phyloP scores from a whole-genome alignment of 2,113 vertebrate species.

The Zingel zingel region DNA sequence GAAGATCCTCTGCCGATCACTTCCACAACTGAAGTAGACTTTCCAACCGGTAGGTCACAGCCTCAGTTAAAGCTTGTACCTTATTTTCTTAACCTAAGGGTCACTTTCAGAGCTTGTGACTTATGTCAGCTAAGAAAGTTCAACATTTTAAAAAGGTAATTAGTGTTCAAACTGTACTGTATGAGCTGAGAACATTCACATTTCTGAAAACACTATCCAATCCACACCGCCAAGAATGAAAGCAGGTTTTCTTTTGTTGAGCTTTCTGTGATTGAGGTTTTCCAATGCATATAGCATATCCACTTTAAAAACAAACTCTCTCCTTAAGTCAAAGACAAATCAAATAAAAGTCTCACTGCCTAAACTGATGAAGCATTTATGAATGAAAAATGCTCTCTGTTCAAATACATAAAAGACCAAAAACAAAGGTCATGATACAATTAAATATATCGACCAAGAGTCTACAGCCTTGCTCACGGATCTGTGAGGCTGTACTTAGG shows the following conservation, averaged over 20 bases:
- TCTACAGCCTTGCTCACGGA: background rate
- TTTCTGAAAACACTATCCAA: background rate
- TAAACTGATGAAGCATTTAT: background rate
- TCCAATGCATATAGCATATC: background rate
- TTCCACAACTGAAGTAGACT: conserved; percentile 87
- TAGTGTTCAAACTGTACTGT: background rate
- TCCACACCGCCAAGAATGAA: background rate
- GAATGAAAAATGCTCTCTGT: background rate
- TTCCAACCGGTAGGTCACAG: conserved; percentile 64
- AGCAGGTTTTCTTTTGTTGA: background rate
- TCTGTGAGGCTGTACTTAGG: too few relatives aligned
- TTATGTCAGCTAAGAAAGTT: background rate
- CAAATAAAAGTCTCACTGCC: background rate
- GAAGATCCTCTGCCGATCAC: conserved; percentile 89
- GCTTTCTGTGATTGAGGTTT: background rate
- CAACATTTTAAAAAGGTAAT: too few relatives aligned
- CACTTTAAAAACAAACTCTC: background rate
- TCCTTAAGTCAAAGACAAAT: background rate
- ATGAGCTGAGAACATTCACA: background rate
- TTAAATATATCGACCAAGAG: background rate
- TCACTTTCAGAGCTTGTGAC: background rate
- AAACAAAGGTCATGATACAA: background rate
- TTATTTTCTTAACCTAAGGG: background rate
- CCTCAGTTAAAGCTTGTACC: background rate
- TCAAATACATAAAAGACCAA: background rate